phyloP scores from a whole-genome alignment of 92 coral and sea anemone species.

The Zoanthus solanderi region DNA sequence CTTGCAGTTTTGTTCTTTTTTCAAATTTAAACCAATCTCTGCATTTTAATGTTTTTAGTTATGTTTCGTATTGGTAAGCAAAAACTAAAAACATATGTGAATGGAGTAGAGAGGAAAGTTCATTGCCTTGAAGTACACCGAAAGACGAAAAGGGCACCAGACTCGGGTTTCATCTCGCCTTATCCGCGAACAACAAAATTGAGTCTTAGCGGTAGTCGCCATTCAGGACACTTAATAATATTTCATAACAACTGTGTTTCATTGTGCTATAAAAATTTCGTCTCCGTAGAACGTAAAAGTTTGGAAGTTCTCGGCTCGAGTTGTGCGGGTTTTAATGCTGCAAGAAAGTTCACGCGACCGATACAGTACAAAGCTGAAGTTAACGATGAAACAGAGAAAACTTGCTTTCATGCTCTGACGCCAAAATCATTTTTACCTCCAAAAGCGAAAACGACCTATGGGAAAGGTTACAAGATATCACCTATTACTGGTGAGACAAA shows the following conservation, averaged over 20 bases:
- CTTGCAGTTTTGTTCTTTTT: no score
- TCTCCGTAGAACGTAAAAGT: constrained; percentile 5
- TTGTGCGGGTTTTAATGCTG: not conserved
- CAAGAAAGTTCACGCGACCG: constrained; percentile 7
- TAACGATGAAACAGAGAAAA: not conserved
- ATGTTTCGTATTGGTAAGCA: constrained; percentile 39
- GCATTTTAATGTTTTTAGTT: not conserved
- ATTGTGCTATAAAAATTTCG: constrained; percentile 1
- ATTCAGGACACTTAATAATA: constrained; percentile 10
- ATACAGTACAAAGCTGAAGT: not conserved
- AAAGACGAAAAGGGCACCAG: constrained; percentile 10
- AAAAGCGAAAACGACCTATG: not conserved
- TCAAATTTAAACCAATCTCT: no score
- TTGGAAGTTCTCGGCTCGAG: constrained; percentile 29
- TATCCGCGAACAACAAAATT: constrained; percentile 4
- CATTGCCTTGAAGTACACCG: constrained; percentile 31
- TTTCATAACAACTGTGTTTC: constrained; percentile 37
- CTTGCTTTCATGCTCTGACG: not conserved
- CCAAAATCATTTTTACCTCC: not conserved
- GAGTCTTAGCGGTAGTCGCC: constrained; percentile 13
- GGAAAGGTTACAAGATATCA: not conserved
- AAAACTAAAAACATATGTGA: constrained; percentile 34
- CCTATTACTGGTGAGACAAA: constrained; percentile 15
- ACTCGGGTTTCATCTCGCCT: constrained; percentile 2
- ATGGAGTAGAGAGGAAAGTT: constrained; percentile 33